Conservation (phyloP, 2,888 invertebrate species). For the Perizoma affinitatum region DNA sequence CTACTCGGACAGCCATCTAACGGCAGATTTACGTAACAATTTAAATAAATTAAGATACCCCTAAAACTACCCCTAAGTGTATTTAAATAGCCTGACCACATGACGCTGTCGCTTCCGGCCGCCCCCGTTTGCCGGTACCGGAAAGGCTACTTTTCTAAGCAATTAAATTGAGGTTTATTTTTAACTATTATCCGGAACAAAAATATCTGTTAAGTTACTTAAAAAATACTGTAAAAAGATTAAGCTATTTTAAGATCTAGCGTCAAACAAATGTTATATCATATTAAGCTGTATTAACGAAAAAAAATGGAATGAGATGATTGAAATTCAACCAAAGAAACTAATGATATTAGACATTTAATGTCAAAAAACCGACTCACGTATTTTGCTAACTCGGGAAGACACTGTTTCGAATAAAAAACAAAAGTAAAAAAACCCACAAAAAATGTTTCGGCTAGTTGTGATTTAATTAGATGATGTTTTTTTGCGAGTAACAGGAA, state of each 20-base stretch:
- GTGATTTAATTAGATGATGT: no score
- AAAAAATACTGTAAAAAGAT: background rate
- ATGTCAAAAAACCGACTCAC: no score
- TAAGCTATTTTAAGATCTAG: no score
- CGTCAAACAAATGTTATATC: background rate
- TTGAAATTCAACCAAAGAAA: no score
- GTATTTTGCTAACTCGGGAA: no score
- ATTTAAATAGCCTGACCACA: conserved; percentile 22
- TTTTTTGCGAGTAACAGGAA: no score
- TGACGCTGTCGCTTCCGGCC: conserved; percentile 21
- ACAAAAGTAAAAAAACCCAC: no score
- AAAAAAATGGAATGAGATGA: no score
- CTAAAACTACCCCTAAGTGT: conserved; percentile 14
- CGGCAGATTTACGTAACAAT: conserved; percentile 12
- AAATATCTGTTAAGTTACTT: conserved; percentile 9
- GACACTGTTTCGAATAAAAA: no score
- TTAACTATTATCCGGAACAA: conserved; percentile 15
- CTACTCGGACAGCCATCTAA: background rate
- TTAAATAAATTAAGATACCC: conserved; percentile 27
- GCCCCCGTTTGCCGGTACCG: conserved; percentile 13
- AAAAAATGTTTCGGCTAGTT: no score
- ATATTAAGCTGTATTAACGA: no score
- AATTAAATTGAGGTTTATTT: conserved; percentile 31
- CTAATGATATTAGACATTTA: no score
- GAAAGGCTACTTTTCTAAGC: conserved; percentile 27